phyloP scores from a whole-genome alignment of 2,797 vertebrate species.

The Cirrhinus mrigala region DNA sequence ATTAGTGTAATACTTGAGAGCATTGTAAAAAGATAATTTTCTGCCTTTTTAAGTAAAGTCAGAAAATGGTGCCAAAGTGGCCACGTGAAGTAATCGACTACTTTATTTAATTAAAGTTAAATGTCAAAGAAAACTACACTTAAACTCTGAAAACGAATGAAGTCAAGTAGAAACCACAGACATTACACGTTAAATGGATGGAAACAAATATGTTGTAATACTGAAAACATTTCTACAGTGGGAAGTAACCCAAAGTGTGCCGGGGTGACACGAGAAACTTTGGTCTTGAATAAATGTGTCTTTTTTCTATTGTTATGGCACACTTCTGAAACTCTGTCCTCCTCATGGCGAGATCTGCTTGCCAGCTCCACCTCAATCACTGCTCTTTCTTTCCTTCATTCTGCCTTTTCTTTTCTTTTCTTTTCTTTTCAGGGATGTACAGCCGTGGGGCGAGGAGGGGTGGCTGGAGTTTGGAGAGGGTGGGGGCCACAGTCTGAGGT shows the following conservation, averaged over 20 bases:
- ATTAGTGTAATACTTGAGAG: not conserved
- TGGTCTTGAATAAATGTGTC: conserved; percentile 73
- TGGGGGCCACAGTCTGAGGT: conserved; percentile 74
- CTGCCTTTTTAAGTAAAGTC: not conserved
- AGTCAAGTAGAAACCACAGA: not conserved
- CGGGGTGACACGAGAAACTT: conserved; percentile 63
- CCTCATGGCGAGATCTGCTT: conserved; percentile 56
- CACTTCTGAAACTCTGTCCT: conserved; percentile 73
- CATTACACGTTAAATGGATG: not conserved
- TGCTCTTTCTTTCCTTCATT: conserved; percentile 41
- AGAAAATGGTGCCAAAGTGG: not conserved
- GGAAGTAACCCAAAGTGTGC: conserved; percentile 35
- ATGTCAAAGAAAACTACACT: not conserved
- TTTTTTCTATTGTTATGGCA: conserved; percentile 78
- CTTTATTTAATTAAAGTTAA: conserved; percentile 9
- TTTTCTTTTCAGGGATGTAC: conserved; percentile 60
- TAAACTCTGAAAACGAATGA: not conserved
- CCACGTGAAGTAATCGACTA: not conserved
- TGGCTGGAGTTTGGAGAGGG: conserved; percentile 64
- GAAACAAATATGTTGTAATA: not conserved
- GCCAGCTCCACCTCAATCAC: conserved; percentile 36
- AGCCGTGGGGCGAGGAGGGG: conserved; percentile 78
- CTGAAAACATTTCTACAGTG: not conserved
- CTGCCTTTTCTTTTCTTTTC: conserved; percentile 59
- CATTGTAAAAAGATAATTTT: not conserved